Evolutionary conservation across 2,113 vertebrate genomes (phyloP), one percentile per base, ranked within the genome.

Genomic region (Plecturocebus donacophilus): DNA sequence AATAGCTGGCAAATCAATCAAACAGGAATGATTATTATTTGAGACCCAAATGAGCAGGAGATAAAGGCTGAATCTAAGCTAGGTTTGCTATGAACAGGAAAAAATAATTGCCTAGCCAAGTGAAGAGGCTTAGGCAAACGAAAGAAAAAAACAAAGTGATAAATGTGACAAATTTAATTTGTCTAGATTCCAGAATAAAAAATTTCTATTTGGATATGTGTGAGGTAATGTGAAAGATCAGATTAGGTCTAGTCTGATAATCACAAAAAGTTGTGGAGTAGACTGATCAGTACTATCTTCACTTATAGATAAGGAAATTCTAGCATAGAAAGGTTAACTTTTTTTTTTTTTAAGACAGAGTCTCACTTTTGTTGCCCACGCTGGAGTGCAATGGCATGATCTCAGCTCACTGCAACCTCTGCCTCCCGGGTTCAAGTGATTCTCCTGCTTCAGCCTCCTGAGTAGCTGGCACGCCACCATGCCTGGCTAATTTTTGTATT

Each of bases 1-100:
- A 93, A 66, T 10, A 49, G 27, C 6, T 90, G 38, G 42, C 81
- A 93, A 71, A 95, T 49, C 6, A 94, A 86, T 92, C 80, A 96
- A 90, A 90, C 35, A 87, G 45, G 27, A 77, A 27, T 80, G 23
- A 82, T 35, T 58, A 73, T 66, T 71, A 71, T 0, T 40, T 1
- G 79, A 87, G 76, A 61, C 20, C 16, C 5, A 79, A 93, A 87
- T 52, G 30, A 97, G 52, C 68, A 93, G 49, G 30, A 58, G 35
- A 91, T 75, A 96, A 89, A 88, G 23, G 10, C 0, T 91, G n/a
- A 40, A 77, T 77, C 49, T 79, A 87, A 79, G 52, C 17, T 76
- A 84, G 20, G 12, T 58, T 73, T 77, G 38, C 9, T 42, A 68
- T 21, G 16, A 76, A 90, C 40, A 91, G 19, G 47, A 86, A 90